Base-by-base conservation (phyloP, 2,113 vertebrate genomes). In the Bubo bubo region DNA sequence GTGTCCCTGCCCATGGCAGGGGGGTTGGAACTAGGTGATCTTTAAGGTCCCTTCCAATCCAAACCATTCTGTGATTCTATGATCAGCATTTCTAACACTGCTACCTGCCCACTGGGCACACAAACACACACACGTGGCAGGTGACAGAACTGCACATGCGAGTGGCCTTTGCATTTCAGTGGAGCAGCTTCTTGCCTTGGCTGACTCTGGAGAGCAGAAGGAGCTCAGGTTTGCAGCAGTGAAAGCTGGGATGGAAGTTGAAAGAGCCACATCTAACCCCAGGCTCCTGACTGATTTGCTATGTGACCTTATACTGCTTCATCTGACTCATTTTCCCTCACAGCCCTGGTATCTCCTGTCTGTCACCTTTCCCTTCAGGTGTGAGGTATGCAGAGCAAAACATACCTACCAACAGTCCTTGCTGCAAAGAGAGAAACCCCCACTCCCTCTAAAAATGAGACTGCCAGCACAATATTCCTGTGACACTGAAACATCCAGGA, bases 231-330 rank as follows among this genome's bases (percentile, higher is more conserved):
- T 73, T 0, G 1, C 47, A 19, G 6, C 21, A 6, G 9, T 23
- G 35, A 49, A 22, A 64, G 17, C 39, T 12, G 45, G 43, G 34
- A 32, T 70, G 63, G 70, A 74, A 70, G 39, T 5, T 19, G 43
- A 9, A 64, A 45, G 17, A 45, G 23, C 17, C 0, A 1, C 6
- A 4, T 6, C 20, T 6, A 23, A 17, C 3, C 58, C n/a, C 62
- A 50, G n/a, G 15, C 64, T 84, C n/a, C 20, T 12, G 30, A 8
- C 19, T 27, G 49, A 39, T 52, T 14, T 21, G 26, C 30, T 41
- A 0, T 7, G 2, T 2, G 6, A 22, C 34, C 68, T 80, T 22
- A 26, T 34, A 23, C 4, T 0, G 14, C 67, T 47, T 34, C 68
- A 16, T 32, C 60, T 30, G 3, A 41, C 24, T 11, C 22, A 9